These are phyloP conservation scores for Tupiocoris notatus DNA, from an alignment of 2,888 invertebrate genomes.

Conservation along the genomic window DNA sequence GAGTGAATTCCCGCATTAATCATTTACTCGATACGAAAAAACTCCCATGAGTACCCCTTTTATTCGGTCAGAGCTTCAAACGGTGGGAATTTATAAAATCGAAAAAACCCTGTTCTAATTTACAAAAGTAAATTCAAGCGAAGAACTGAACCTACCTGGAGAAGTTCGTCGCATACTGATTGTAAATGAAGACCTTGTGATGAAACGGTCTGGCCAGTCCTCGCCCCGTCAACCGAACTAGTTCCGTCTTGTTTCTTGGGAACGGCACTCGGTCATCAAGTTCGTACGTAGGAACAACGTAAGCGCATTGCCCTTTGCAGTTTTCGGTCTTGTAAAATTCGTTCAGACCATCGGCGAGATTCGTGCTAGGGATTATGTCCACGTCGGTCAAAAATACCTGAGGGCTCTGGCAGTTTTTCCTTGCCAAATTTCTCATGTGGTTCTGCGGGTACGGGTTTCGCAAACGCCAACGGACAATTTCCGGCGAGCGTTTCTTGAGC, in stretches of 20 bases:
- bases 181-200: conserved; percentile 86
- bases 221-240: conserved; percentile 72
- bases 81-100: too few relatives aligned
- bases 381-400: conserved; percentile 79
- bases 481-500: conserved; percentile 61
- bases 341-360: conserved; percentile 69
- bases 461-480: conserved; percentile 70
- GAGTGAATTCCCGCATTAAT: too few relatives aligned
- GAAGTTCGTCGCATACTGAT: conserved; percentile 89
- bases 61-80: too few relatives aligned
- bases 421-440: conserved; percentile 79
- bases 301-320: conserved; percentile 70
- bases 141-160: conserved; percentile 70
- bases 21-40: too few relatives aligned
- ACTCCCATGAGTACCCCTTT: too few relatives aligned
- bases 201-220: conserved; percentile 86
- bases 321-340: conserved; percentile 59
- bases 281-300: conserved; percentile 88
- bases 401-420: conserved; percentile 77
- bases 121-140: too few relatives aligned
- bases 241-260: conserved; percentile 76
- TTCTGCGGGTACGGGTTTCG: conserved; percentile 85
- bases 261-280: conserved; percentile 75
- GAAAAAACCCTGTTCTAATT: too few relatives aligned
- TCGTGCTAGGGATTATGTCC: conserved; percentile 78